Conservation (phyloP, 2,888 invertebrate genomes). For the Pseudococcus viburni region DNA sequence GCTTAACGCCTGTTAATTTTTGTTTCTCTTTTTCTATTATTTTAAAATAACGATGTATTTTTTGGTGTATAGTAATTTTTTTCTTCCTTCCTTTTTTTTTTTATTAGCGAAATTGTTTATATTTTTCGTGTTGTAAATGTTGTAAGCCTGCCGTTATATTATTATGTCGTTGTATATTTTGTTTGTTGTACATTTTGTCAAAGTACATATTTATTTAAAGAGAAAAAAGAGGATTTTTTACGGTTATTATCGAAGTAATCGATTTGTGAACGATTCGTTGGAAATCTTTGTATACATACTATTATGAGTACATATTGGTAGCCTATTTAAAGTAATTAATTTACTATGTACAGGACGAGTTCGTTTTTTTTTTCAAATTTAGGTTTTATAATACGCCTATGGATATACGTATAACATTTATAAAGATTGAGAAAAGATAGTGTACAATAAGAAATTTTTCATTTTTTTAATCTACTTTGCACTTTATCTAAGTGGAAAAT, state of each 20-base stretch:
- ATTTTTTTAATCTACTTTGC: conserved; percentile 30
- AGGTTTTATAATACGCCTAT: not conserved
- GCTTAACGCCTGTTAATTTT: conserved; percentile 24
- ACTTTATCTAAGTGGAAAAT: not conserved
- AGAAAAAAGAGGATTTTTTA: not conserved
- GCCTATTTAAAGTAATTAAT: not conserved
- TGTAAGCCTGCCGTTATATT: conserved; percentile 34
- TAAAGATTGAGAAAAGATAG: not conserved
- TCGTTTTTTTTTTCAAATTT: not conserved
- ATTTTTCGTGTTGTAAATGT: conserved; percentile 15
- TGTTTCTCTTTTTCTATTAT: not conserved
- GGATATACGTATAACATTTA: not conserved
- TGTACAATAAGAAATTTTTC: conserved; percentile 22
- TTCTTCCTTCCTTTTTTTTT: not conserved
- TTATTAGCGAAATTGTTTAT: conserved; percentile 4
- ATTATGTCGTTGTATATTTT: conserved; percentile 1
- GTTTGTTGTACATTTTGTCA: conserved; percentile 28
- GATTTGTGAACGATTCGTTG: not conserved
- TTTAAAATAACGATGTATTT: not conserved
- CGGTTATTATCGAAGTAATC: conserved; percentile 15
- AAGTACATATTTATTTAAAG: conserved; percentile 28
- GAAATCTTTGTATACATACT: not conserved
- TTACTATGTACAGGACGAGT: conserved; percentile 10
- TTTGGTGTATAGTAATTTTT: not conserved
- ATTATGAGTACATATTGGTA: not conserved